phyloP scores from a whole-genome alignment of 2,888 invertebrate species.

The Ophioninae sp. region DNA sequence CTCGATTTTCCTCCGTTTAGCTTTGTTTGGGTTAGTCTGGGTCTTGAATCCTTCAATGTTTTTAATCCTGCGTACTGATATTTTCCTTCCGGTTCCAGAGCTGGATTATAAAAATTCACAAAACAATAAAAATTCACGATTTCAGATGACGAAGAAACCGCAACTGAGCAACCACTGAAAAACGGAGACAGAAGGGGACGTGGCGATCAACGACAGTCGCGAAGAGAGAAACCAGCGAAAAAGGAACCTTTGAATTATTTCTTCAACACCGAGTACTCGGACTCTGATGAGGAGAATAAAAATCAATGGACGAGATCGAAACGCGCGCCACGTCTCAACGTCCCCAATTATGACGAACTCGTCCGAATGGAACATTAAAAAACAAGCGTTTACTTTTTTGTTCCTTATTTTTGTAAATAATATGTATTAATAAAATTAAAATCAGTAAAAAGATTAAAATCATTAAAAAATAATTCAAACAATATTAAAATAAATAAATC shows the following conservation, averaged over 20 bases:
- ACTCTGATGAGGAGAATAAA: conserved; percentile 72
- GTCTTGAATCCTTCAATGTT: no score
- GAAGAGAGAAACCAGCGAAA: conserved; percentile 43
- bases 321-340: conserved; percentile 56
- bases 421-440: background rate
- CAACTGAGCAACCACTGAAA: conserved; percentile 15
- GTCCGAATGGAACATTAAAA: conserved; percentile 67
- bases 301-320: conserved; percentile 21
- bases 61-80: no score
- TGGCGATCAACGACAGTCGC: conserved; percentile 12
- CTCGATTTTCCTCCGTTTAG: no score
- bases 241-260: conserved; percentile 72
- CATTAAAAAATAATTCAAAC: no score
- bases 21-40: no score
- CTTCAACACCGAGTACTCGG: conserved; percentile 71
- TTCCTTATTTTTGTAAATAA: conserved; percentile 62
- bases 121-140: background rate
- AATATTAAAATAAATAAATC: no score
- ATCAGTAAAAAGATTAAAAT: no score
- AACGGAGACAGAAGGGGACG: conserved; percentile 47
- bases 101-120: no score
- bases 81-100: no score
- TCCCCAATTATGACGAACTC: conserved; percentile 71
- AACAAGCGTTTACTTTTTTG: conserved; percentile 45
- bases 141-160: conserved; percentile 65